phyloP scores from a whole-genome alignment of 2,888 invertebrate species.

The Scaptodrosophila latifasciaeformis region DNA sequence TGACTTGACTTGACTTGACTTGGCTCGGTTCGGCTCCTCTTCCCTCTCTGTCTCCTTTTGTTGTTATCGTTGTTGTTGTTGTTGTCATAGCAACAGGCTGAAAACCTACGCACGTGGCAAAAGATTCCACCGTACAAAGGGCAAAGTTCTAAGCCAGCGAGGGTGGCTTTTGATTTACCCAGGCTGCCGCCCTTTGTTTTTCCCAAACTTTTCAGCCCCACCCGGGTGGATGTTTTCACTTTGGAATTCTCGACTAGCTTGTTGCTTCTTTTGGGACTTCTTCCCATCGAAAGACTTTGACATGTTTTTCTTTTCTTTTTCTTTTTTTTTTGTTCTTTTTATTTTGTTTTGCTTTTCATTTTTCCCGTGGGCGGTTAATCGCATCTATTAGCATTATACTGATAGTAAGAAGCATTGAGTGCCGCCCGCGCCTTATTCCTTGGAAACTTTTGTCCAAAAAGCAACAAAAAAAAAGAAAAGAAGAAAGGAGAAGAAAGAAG shows the following conservation, averaged over 20 bases:
- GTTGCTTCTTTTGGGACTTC: no score
- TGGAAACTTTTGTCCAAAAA: constrained; percentile 15
- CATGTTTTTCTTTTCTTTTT: no score
- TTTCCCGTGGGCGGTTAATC: constrained; percentile 59
- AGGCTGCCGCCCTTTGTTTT: no score
- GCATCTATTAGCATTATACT: constrained; percentile 58
- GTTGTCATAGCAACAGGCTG: constrained; percentile 30
- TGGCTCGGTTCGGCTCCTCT: no score
- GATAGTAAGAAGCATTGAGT: background rate
- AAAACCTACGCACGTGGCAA: constrained; percentile 40
- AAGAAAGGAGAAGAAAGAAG: background rate
- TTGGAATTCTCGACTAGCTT: no score
- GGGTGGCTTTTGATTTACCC: no score
- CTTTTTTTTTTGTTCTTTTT: no score
- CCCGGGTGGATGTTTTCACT: constrained; percentile 7
- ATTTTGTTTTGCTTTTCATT: no score
- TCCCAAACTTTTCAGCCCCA: no score
- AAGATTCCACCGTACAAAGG: constrained; percentile 47
- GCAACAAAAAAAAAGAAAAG: constrained; percentile 30
- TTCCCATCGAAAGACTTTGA: no score
- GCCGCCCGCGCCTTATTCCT: constrained; percentile 22
- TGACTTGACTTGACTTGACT: no score
- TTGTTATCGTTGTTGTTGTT: background rate
- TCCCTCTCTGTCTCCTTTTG: background rate
- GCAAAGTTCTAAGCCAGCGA: constrained; percentile 38